Evolutionary conservation across 2,888 invertebrate species (phyloP), one percentile per base, ranked within the genome.

Genomic region (Beris morrisii): DNA sequence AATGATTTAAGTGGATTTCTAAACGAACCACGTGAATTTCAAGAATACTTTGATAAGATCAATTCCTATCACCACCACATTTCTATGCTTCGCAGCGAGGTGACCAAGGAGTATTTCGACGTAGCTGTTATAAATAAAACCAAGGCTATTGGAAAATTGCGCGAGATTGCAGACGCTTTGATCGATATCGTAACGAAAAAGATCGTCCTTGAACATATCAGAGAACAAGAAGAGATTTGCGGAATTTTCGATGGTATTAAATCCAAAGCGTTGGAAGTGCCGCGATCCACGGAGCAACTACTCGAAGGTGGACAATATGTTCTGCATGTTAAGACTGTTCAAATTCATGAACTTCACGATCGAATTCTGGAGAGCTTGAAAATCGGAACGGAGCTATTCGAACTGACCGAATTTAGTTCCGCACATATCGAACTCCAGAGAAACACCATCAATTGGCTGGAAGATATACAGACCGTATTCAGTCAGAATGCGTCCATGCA

Each of bases 391-490:
- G 84, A 85, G 71, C 82, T 96, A 6, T 85, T 94, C 71, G 92
- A 93, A 74, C 86, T 92, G 77, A 90, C 91, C 5, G 85, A 88
- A 63, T 83, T 96, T 72, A 83, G 86, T 5, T 82, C 84, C 30
- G 88, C 90, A 54, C 94, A 95, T 74, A 87, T 94, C 50, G 85
- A 86, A 58, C 82, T 93, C 3, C 95, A 95, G 75, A 87, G 90
- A n/a, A 84, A 82, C 52, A 92, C 93, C 0, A 87, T 96, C 0
- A 88, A 89, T 72, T 95, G 95, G 95, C 81, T 94, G 1, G 85
- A 85, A 69, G 85, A 88, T 45, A 93, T 96, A 58, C 88, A 89
- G 74, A 89, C 90, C 0, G 86, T 94, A 66, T 89, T 95, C 74
- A 91, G 93, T 43, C 85, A 85, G 73, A 93, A 93, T 77, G 90